Conservation (phyloP, 2,797 vertebrate species). For the Gallinago stenura region DNA sequence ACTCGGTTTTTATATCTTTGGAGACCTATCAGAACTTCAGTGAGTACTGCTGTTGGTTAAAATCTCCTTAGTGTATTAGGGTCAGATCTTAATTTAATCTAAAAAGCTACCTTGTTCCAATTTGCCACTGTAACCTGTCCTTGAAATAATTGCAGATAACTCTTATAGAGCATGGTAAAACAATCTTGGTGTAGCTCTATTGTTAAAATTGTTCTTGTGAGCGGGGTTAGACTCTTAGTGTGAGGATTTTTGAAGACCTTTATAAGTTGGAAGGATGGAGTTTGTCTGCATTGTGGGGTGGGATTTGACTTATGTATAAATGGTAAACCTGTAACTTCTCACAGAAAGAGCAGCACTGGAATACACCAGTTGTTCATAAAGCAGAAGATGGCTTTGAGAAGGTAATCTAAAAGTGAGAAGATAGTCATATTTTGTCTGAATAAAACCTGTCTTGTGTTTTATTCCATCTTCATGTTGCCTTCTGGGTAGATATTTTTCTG, state of each 20-base stretch:
- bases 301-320: neutral
- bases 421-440: neutral
- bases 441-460: neutral
- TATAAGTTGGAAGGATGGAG: neutral
- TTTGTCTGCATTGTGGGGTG: neutral
- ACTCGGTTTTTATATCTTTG: neutral
- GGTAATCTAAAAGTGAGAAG: neutral
- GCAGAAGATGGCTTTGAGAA: neutral
- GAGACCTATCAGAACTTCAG: neutral
- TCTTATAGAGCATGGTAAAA: neutral
- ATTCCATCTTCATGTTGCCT: neutral
- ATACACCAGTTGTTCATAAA: neutral
- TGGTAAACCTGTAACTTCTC: neutral
- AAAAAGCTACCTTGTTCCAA: neutral
- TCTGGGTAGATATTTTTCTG: neutral
- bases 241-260: neutral
- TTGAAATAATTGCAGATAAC: neutral
- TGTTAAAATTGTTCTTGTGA: neutral
- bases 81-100: neutral
- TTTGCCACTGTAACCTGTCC: neutral
- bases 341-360: neutral
- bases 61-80: neutral
- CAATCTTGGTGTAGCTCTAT: neutral
- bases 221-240: neutral
- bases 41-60: neutral